phyloP scores from a whole-genome alignment of 2,113 vertebrate species.

The Brachionichthys hirsutus region DNA sequence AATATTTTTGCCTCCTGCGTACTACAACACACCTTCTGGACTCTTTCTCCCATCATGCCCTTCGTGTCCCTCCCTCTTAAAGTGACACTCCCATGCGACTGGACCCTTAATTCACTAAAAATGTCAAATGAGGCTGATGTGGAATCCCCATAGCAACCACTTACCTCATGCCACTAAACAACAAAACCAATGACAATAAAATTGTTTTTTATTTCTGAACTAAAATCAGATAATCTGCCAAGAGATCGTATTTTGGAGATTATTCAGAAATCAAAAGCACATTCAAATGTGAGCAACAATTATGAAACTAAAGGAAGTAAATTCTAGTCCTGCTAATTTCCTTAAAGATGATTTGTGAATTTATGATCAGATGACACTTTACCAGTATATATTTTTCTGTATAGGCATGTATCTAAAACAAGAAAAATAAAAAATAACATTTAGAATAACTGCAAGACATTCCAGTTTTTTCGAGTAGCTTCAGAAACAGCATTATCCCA shows the following conservation, averaged over 20 bases:
- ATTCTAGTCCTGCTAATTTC: background rate
- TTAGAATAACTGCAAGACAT: constrained; percentile 26
- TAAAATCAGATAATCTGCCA: background rate
- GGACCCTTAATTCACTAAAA: no score
- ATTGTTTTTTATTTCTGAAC: constrained; percentile 51
- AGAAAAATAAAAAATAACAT: constrained; percentile 1
- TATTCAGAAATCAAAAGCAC: constrained; percentile 11
- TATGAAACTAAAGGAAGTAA: background rate
- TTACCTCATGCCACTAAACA: background rate
- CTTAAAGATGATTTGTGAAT: constrained; percentile 9
- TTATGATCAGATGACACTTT: constrained; percentile 17
- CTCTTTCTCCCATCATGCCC: no score
- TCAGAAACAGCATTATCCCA: constrained; percentile 35
- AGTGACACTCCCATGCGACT: no score
- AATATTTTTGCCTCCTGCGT: no score
- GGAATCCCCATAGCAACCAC: no score
- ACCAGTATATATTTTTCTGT: constrained; percentile 19
- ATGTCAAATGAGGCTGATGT: no score
- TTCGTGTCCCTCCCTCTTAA: no score
- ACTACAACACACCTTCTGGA: no score
- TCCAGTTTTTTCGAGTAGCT: constrained; percentile 38
- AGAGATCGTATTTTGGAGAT: background rate
- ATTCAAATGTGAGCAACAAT: constrained; percentile 9
- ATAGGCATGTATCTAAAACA: constrained; percentile 2
- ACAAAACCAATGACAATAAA: constrained; percentile 20